These are phyloP conservation scores for Epizoanthus stellaris DNA, from an alignment of 92 coral and sea anemone genomes.

Conservation along the genomic window DNA sequence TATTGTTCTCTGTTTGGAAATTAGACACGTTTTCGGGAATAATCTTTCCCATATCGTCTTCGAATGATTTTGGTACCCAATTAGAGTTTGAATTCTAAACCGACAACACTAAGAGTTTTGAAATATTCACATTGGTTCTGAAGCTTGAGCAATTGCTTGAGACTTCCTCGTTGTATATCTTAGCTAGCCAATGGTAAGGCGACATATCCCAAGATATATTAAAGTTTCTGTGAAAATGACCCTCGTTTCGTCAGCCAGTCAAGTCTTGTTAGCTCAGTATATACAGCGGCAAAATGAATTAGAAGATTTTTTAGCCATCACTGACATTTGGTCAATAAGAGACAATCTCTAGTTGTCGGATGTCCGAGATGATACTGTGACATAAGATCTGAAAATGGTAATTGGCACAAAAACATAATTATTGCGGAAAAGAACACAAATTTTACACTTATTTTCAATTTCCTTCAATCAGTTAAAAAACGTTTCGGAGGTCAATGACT, in stretches of 20 bases:
- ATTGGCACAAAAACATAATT: neutral
- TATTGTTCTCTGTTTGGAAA: neutral
- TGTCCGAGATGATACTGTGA: neutral
- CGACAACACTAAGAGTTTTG: conserved; percentile 3
- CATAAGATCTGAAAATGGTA: neutral
- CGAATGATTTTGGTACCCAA: conserved; percentile 19
- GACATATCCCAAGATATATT: conserved; percentile 4
- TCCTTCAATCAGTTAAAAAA: neutral
- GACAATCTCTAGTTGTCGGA: neutral
- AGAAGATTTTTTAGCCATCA: neutral
- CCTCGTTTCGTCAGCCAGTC: conserved; percentile 21
- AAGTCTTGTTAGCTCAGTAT: conserved; percentile 2
- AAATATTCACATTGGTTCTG: neutral
- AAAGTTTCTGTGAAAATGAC: conserved; percentile 11
- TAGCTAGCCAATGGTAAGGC: conserved; percentile 14
- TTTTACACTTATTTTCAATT: neutral
- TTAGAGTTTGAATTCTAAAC: conserved; percentile 48
- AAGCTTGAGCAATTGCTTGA: conserved; percentile 37
- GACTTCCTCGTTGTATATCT: conserved; percentile 5
- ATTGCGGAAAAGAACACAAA: neutral
- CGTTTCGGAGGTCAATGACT: no score
- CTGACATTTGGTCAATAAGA: neutral
- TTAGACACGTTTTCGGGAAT: neutral
- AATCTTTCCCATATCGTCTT: neutral
- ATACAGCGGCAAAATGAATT: conserved; percentile 7